Evolutionary conservation across 92 coral and sea anemone species (phyloP).

Genomic region (Hydrozoanthus gracilis): DNA sequence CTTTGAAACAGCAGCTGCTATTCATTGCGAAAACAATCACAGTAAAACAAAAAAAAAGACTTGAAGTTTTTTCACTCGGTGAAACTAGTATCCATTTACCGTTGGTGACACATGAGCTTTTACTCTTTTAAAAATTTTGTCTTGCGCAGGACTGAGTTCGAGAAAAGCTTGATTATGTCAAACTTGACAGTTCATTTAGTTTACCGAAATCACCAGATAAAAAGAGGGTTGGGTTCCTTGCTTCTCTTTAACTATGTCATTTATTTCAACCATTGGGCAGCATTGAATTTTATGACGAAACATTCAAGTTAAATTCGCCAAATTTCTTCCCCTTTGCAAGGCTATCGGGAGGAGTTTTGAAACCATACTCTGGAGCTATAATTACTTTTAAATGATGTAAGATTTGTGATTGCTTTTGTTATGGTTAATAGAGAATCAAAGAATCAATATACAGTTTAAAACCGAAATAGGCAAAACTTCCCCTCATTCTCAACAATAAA

Average conservation of each 20-base stretch:
- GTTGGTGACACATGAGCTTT: background rate
- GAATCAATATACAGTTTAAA: background rate
- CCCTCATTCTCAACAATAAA: no score
- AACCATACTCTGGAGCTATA: background rate
- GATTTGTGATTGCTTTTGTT: background rate
- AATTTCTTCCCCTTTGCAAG: background rate
- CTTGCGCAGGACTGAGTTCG: background rate
- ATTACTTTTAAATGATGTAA: slow-evolving; percentile 23
- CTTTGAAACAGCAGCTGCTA: no score
- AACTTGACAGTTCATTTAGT: background rate
- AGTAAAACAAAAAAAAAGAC: no score
- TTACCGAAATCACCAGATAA: background rate
- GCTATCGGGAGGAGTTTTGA: slow-evolving; percentile 8
- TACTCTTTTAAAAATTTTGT: background rate
- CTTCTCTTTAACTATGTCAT: background rate
- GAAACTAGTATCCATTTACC: no score
- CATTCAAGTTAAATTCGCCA: background rate
- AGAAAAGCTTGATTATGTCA: background rate
- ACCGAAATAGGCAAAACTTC: no score
- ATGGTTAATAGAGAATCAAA: background rate
- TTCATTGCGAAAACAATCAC: no score
- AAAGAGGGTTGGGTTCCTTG: background rate
- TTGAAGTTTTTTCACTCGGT: no score
- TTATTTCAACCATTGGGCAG: background rate
- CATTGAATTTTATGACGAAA: background rate